A percentile compares a stretch with the other conserved stretches of the same genome.
These are phyloP conservation scores for Bubo blakistoni DNA, from an alignment of 2,113 vertebrate species.

Conservation along the genomic window DNA sequence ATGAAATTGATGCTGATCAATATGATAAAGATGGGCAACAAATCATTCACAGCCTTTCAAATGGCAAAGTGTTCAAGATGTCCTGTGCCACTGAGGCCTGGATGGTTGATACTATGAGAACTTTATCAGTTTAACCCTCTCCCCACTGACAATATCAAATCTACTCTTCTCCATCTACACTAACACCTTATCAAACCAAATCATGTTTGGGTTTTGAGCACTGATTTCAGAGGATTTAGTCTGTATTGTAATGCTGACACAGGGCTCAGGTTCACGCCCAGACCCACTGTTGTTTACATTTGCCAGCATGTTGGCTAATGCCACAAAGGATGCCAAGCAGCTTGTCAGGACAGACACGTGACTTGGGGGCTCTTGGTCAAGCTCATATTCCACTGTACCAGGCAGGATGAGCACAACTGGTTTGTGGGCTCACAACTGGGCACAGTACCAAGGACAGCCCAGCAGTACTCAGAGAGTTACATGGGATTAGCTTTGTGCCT, in stretches of 20 bases:
- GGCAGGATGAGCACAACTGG: not conserved
- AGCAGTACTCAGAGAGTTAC: not conserved
- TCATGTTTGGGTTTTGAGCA: not conserved
- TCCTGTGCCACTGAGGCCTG: not conserved
- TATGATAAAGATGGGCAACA: rapidly evolving
- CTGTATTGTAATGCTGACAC: not conserved
- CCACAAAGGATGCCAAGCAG: not conserved
- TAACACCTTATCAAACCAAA: not conserved
- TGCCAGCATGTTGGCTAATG: not conserved
- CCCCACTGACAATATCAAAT: not conserved
- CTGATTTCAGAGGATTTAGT: not conserved
- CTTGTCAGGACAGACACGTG: not conserved
- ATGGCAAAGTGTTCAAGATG: not conserved
- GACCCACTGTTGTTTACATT: not conserved
- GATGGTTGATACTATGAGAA: not conserved
- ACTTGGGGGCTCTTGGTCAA: not conserved
- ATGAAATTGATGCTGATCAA: not conserved
- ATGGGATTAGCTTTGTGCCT: not conserved
- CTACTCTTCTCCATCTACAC: not conserved
- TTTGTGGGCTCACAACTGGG: not conserved
- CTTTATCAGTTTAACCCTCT: not conserved
- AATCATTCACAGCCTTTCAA: not conserved
- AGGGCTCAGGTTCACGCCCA: not conserved
- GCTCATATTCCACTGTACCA: not conserved
- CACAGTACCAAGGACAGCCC: not conserved